phyloP scores from a whole-genome alignment of 2,797 vertebrate species.

The Allobates femoralis region DNA sequence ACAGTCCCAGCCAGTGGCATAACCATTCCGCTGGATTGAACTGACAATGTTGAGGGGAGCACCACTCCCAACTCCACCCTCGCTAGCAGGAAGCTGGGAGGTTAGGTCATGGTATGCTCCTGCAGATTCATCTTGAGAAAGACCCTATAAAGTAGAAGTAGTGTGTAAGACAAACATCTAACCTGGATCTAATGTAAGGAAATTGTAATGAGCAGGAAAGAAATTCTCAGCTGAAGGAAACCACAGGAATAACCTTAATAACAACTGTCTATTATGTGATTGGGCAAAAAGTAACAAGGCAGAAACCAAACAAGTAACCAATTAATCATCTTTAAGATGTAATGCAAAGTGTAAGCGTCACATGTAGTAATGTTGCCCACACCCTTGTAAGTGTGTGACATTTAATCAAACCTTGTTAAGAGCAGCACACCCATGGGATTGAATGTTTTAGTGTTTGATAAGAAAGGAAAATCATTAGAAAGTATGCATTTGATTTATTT shows the following conservation, averaged over 20 bases:
- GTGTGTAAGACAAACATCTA: not conserved
- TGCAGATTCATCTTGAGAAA: no score
- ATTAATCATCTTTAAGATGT: constrained; percentile 46
- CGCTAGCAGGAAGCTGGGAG: no score
- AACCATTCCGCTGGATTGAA: no score
- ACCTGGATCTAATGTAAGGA: constrained; percentile 37
- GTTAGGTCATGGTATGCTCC: no score
- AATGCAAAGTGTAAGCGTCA: not conserved
- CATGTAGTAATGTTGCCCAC: not conserved
- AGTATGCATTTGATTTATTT: not conserved
- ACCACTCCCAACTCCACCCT: no score
- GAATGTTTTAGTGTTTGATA: not conserved
- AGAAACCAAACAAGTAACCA: constrained; percentile 40
- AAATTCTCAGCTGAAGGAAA: constrained; percentile 42
- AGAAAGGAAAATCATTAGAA: not conserved
- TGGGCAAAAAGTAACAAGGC: constrained; percentile 15
- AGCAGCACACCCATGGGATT: not conserved
- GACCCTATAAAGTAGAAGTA: not conserved
- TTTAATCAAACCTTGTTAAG: constrained; percentile 11
- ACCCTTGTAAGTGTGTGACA: not conserved
- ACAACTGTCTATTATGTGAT: constrained; percentile 26
- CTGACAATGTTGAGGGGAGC: no score
- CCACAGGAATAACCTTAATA: constrained; percentile 41
- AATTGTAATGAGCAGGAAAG: constrained; percentile 41
- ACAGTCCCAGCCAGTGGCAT: no score